Evolutionary conservation across 2,113 vertebrate species (phyloP).

Genomic region (Megaptera novaeangliae): DNA sequence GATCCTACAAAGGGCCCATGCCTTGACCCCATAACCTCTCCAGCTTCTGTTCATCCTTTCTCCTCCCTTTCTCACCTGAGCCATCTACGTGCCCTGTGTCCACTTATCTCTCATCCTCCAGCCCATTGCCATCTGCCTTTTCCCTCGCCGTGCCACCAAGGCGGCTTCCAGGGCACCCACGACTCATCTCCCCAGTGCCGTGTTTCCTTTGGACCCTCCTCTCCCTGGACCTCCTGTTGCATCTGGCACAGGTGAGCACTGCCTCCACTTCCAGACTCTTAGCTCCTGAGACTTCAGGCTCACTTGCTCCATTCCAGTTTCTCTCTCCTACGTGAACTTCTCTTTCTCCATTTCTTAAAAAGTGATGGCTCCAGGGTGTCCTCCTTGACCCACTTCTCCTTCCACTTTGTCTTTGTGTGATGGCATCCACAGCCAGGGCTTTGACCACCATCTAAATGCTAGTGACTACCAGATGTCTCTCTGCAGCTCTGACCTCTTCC

Average conservation of each 20-base stretch:
- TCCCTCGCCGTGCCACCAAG: not conserved
- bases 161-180: rapidly evolving
- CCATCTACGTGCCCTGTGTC: not conserved
- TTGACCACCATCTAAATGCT: not conserved
- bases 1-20: not conserved
- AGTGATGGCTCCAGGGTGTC: not conserved
- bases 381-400: not conserved
- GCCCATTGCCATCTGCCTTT: not conserved
- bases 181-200: not conserved
- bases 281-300: not conserved
- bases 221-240: not conserved
- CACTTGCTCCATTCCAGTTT: not conserved
- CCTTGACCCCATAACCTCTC: not conserved
- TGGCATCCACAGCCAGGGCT: not conserved
- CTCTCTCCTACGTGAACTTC: not conserved
- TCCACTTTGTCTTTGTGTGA: not conserved
- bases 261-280: too few species aligned
- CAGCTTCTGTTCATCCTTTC: not conserved
- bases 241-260: not conserved
- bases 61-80: not conserved
- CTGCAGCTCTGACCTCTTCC: not conserved
- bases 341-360: not conserved
- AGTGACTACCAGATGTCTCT: not conserved
- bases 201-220: not conserved
- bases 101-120: not conserved